A percentile compares a stretch with the other conserved stretches of the same genome.
These are phyloP conservation scores for Micronycteris hirsuta DNA, from an alignment of 2,113 vertebrate genomes.

Conservation along the genomic window DNA sequence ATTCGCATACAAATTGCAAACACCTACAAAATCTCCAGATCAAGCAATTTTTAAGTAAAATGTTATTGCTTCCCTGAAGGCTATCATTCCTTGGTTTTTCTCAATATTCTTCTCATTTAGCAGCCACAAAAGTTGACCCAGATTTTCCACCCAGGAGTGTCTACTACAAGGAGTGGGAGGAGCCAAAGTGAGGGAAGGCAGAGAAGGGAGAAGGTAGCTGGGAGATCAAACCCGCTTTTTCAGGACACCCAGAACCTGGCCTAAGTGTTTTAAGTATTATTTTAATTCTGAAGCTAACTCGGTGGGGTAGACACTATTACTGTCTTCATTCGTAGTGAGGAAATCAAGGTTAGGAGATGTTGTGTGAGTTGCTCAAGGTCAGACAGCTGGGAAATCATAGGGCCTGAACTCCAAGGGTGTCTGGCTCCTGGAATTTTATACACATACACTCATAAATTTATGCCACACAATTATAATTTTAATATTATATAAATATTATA, in stretches of 20 bases:
- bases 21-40: slow-evolving; percentile 4
- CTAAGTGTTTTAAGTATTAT: background rate
- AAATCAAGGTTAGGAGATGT: background rate
- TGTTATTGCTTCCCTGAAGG: slow-evolving; percentile 60
- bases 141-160: slow-evolving; percentile 1
- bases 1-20: slow-evolving; percentile 70
- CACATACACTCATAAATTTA: too few relatives aligned
- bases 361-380: background rate
- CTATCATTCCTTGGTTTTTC: slow-evolving; percentile 35
- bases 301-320: background rate
- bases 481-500: too few relatives aligned
- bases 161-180: background rate
- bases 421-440: background rate
- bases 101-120: slow-evolving; percentile 60
- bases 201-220: background rate
- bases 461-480: too few relatives aligned
- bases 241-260: background rate
- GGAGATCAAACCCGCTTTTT: accelerated
- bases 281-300: background rate
- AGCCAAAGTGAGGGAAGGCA: background rate
- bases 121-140: slow-evolving; percentile 29
- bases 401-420: background rate
- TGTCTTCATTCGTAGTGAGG: background rate
- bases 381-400: background rate
- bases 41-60: slow-evolving; percentile 65